Percentiles rank a stretch among this genome's conserved stretches.
phyloP scores from a whole-genome alignment of 2,797 vertebrate genomes.

The Octomys mimax region DNA sequence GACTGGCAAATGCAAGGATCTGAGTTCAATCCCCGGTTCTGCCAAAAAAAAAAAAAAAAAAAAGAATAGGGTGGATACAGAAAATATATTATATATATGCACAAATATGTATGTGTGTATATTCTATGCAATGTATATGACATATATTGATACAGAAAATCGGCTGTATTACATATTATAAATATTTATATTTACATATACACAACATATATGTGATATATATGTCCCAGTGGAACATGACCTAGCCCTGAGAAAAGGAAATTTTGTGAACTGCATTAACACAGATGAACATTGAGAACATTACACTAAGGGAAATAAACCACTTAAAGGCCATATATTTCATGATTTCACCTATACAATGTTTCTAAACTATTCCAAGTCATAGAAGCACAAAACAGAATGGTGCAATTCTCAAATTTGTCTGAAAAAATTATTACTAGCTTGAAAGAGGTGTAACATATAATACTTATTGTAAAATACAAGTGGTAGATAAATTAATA shows the following conservation, averaged over 20 bases:
- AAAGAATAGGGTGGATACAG: neutral
- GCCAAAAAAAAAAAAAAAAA: no score
- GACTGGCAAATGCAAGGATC: no score
- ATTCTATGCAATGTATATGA: neutral
- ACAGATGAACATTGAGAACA: neutral
- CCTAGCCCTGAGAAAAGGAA: neutral
- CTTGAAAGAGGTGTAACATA: neutral
- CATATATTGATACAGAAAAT: neutral
- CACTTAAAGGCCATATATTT: neutral
- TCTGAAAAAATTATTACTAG: neutral
- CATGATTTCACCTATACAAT: neutral
- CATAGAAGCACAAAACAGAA: neutral
- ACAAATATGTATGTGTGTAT: no score
- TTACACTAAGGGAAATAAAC: neutral
- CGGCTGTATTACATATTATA: no score
- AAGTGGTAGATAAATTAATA: neutral
- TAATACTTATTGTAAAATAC: neutral
- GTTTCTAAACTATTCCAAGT: neutral
- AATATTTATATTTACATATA: no score
- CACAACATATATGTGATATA: neutral
- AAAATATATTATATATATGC: neutral
- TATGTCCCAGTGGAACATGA: neutral
- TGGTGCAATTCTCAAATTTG: neutral
- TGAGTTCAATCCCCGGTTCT: no score
- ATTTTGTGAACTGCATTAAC: neutral